These are phyloP conservation scores for Saccostrea cuccullata DNA, from an alignment of 1,140 invertebrate species.

Conservation along the genomic window DNA sequence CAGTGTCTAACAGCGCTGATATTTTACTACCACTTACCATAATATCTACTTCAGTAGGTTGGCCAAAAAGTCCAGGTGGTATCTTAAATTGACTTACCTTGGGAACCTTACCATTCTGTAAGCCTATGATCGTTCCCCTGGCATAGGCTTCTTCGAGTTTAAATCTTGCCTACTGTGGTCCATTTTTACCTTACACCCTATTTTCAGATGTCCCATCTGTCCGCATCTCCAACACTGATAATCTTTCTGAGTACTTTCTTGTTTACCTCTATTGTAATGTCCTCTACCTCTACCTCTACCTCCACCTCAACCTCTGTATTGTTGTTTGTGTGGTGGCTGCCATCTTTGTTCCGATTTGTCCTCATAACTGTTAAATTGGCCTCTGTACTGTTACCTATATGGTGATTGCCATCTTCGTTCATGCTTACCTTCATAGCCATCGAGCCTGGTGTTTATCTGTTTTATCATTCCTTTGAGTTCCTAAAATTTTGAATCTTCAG, in stretches of 20 bases:
- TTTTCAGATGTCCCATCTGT: conserved; percentile 37
- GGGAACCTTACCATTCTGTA: conserved; percentile 6
- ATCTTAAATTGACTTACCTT: not conserved
- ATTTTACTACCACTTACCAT: not conserved
- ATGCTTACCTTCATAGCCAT: not conserved
- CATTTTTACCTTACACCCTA: conserved; percentile 44
- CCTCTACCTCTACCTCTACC: not conserved
- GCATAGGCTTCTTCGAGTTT: conserved; percentile 42
- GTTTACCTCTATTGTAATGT: not conserved
- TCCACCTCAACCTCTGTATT: conserved; percentile 18
- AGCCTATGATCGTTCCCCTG: conserved; percentile 17
- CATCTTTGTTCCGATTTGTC: conserved; percentile 28
- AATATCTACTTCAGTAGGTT: conserved; percentile 2
- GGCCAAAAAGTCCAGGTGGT: conserved; percentile 33
- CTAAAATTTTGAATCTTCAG: not conserved
- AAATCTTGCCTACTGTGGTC: conserved; percentile 42
- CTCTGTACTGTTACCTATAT: no score
- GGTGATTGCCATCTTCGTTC: no score
- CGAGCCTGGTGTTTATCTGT: conserved; percentile 33
- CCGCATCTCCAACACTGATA: conserved; percentile 36
- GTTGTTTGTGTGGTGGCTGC: not conserved
- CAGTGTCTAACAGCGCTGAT: conserved; percentile 38
- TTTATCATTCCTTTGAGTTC: conserved; percentile 39
- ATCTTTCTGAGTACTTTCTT: not conserved
- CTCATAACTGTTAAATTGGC: not conserved